Base-by-base conservation (phyloP, 2,797 vertebrate species). In the Takifugu ocellatus region DNA sequence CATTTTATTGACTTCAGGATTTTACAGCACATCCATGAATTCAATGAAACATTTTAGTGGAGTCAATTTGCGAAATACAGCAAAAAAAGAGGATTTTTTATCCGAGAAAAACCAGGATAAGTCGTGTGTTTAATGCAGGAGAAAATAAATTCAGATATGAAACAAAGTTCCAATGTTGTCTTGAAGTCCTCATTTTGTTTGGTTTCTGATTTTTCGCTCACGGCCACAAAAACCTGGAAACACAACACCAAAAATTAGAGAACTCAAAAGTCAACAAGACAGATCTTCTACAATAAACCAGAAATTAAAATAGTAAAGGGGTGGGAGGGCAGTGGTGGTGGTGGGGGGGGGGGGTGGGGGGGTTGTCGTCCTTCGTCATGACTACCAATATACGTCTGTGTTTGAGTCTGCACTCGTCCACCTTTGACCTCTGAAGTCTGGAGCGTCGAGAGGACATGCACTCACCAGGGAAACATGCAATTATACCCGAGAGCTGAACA, bases 371-470 rank as follows among this genome's bases (percentile, higher is more conserved):
- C 61, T 69, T 60, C 43, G 36, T 72, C 61, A 73, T 79, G 74
- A 76, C 68, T 61, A 72, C 61, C 52, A 71, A 74, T 70, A 68
- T 79, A 42, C 61, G 61, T 77, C 72, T 84, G 70, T 54, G 70
- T 78, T 63, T 71, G 49, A 74, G 66, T 73, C 72, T 60, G 67
- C 53, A 39, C 62, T 60, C 6, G 0, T 36, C 46, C 66, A 78
- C 76, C 84, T 79, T 60, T 82, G 79, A 84, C 82, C 82, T 63
- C 71, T 67, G 26, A 66, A 55, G 72, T 81, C 81, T 79, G 65
- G 68, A 66, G 68, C 39, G 9, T 65, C 27, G 50, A 61, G 64
- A 65, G 65, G 72, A 81, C 74, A 68, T 54, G 44, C n/a, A 53
- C 63, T 63, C 78, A 74, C 47, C 55, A 25, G 67, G 73, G 72